Percentiles rank a stretch among this genome's conserved stretches.
Evolutionary conservation across 2,113 vertebrate genomes (phyloP).

Genomic region (Poeciliopsis occidentalis): DNA sequence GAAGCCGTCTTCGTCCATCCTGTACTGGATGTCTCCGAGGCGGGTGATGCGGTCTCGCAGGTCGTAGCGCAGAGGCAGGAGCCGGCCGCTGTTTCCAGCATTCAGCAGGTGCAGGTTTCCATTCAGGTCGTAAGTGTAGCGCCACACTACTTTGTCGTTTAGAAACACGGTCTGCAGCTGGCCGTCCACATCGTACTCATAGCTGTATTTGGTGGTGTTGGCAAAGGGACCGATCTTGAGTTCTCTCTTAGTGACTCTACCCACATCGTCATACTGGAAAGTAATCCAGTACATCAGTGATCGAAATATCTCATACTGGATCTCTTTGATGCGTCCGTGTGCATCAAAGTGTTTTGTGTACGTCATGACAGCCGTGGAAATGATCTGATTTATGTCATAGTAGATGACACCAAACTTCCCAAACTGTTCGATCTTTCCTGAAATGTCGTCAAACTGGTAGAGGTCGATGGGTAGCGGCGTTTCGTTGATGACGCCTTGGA

Average conservation of each 20-base stretch:
- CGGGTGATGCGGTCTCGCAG: constrained; percentile 95
- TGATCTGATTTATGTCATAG: constrained; percentile 99
- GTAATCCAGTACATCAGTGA: constrained; percentile 99
- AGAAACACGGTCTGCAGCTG: constrained; percentile 95
- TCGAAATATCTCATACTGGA: constrained; percentile 97
- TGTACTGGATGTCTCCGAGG: constrained; percentile 95
- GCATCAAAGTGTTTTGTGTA: constrained; percentile 98
- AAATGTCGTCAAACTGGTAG: constrained; percentile 98
- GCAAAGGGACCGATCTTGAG: constrained; percentile 98
- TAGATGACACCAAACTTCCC: constrained; percentile 99
- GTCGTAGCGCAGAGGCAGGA: constrained; percentile 93
- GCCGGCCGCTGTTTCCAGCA: constrained; percentile 88
- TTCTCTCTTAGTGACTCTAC: constrained; percentile 91
- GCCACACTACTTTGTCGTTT: constrained; percentile 96
- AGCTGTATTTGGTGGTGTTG: constrained; percentile 96
- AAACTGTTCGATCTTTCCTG: constrained; percentile 98
- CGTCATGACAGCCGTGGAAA: constrained; percentile 97
- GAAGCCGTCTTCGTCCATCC: constrained; percentile 95
- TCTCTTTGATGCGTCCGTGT: constrained; percentile 95
- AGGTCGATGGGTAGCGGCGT: constrained; percentile 96
- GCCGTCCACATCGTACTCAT: constrained; percentile 95
- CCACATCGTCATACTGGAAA: constrained; percentile 95
- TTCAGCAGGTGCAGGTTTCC: constrained; percentile 95
- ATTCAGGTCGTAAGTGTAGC: constrained; percentile 98
- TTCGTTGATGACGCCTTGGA: constrained; percentile 98